phyloP scores from a whole-genome alignment of 2,888 invertebrate genomes.

The Cecidostiba fungosa region DNA sequence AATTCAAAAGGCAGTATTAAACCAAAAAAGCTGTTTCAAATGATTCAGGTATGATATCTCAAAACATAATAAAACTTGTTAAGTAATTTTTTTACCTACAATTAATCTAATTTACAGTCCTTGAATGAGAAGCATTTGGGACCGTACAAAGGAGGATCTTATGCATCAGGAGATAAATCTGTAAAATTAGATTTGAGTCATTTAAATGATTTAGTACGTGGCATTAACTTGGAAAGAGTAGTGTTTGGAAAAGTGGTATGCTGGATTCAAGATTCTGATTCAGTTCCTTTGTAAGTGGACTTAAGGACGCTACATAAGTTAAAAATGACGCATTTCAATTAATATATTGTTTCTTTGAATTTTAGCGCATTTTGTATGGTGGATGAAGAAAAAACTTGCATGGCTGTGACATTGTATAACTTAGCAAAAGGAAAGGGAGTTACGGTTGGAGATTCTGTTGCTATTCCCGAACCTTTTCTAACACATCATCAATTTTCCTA shows the following conservation, averaged over 20 bases:
- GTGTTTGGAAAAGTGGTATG: slow-evolving; percentile 91
- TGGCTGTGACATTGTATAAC: slow-evolving; percentile 92
- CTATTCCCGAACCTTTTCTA: slow-evolving; percentile 89
- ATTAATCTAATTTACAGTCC: slow-evolving; percentile 79
- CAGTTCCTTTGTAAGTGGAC: slow-evolving; percentile 88
- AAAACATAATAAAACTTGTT: slow-evolving; percentile 36
- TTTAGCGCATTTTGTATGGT: slow-evolving; percentile 90
- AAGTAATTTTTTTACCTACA: slow-evolving; percentile 25
- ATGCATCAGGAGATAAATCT: slow-evolving; percentile 81
- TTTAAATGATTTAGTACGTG: slow-evolving; percentile 83
- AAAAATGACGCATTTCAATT: slow-evolving; percentile 35
- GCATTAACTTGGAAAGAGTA: slow-evolving; percentile 86
- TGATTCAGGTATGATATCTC: slow-evolving; percentile 82
- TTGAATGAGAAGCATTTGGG: slow-evolving; percentile 87
- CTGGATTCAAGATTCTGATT: slow-evolving; percentile 88
- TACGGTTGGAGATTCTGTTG: slow-evolving; percentile 92
- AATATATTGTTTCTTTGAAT: slow-evolving; percentile 39
- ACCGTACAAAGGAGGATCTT: slow-evolving; percentile 84
- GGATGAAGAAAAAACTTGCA: slow-evolving; percentile 87
- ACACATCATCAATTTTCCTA: slow-evolving; percentile 83
- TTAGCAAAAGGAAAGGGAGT: slow-evolving; percentile 90
- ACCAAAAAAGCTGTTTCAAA: slow-evolving; percentile 85
- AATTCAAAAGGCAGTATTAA: slow-evolving; percentile 88
- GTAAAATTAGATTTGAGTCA: slow-evolving; percentile 81
- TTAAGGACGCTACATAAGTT: neutral